phyloP scores from a whole-genome alignment of 2,888 invertebrate genomes.

The Resseliella maxima region DNA sequence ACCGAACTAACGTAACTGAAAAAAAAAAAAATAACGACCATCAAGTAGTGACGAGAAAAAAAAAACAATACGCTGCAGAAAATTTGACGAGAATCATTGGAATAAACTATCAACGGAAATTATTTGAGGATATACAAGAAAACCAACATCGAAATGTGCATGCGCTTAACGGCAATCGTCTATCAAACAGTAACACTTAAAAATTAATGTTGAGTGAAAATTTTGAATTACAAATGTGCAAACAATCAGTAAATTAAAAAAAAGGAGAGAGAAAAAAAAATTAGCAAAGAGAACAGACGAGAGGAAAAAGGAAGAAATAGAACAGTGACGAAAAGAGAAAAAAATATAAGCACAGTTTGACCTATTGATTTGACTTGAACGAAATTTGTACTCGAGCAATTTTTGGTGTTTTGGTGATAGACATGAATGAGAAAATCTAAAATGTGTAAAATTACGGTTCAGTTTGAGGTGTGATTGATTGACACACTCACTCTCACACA shows the following conservation, averaged over 20 bases:
- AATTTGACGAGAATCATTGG: constrained; percentile 26
- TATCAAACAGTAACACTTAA: not conserved
- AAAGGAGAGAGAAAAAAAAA: not conserved
- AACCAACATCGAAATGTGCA: constrained; percentile 15
- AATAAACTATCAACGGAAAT: not conserved
- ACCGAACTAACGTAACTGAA: not conserved
- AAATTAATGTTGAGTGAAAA: constrained; percentile 11
- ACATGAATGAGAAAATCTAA: constrained; percentile 45
- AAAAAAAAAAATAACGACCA: constrained; percentile 34
- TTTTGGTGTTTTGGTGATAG: constrained; percentile 31
- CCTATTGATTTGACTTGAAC: constrained; percentile 8
- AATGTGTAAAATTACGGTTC: constrained; percentile 48
- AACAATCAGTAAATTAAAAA: not conserved
- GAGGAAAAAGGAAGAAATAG: not conserved
- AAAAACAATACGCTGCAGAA: not conserved
- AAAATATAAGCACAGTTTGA: not conserved
- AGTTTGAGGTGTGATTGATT: constrained; percentile 29
- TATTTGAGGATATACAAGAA: not conserved
- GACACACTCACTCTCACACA: constrained; percentile 30
- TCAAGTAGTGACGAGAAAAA: not conserved
- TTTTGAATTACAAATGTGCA: not conserved
- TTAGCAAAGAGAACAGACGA: not conserved
- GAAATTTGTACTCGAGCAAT: not conserved
- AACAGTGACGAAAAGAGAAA: not conserved
- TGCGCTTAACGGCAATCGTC: not conserved